Evolutionary conservation across 1,140 invertebrate species (phyloP), one percentile per base, ranked within the genome.

Genomic region (Heliothis virescens): DNA sequence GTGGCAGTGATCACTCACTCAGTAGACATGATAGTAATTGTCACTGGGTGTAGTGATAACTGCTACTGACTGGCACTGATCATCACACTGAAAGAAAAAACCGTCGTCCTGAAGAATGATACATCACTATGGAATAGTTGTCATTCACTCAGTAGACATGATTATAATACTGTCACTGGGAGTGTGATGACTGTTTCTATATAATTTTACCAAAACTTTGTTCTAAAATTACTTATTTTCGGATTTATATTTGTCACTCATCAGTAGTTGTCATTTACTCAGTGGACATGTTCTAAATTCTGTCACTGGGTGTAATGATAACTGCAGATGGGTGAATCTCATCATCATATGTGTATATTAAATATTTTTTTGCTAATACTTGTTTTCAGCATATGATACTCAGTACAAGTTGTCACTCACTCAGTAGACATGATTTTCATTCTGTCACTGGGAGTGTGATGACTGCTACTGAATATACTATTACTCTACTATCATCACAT

Each of bases 371-470:
- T n/a, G n/a, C n/a, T n/a, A n/a, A n/a, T n/a, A n/a, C n/a, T n/a
- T n/a, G n/a, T n/a, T n/a, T n/a, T n/a, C n/a, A n/a, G n/a, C n/a
- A n/a, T n/a, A n/a, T n/a, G n/a, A n/a, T n/a, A n/a, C n/a, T n/a
- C n/a, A n/a, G n/a, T n/a, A n/a, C n/a, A n/a, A 67, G 71, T 59
- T 53, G 11, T 84, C 80, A 83, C 53, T 59, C 12, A 34, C 65
- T 82, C 80, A 84, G 83, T 80, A 69, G 76, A 82, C 74, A 84
- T 80, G 81, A n/a, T 85, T 18, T 7, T 41, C 15, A 82, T 60
- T 84, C 79, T 87, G 83, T 89, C 87, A 89, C 89, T 90, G 86
- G 85, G 85, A 82, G 77, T 63, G 53, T 86, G 81, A 86, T 84
- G 65, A 67, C 18, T 69, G 21, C 11, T 15, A 41, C n/a, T 12